These are phyloP conservation scores for Listronotus bonariensis DNA, from an alignment of 1,140 invertebrate species.

Conservation along the genomic window DNA sequence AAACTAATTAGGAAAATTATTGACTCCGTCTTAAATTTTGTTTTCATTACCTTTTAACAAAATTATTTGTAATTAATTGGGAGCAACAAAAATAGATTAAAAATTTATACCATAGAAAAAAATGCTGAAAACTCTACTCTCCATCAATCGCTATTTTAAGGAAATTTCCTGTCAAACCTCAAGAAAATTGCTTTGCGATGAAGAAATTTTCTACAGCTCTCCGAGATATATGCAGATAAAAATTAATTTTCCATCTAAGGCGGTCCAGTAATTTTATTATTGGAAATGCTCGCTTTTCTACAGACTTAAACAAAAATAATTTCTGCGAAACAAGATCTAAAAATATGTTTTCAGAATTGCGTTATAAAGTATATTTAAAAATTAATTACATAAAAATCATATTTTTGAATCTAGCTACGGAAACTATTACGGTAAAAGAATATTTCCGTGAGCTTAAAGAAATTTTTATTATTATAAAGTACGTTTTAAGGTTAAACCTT, in stretches of 20 bases:
- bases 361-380: too few species aligned
- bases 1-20: too few species aligned
- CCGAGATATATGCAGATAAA: slow-evolving; percentile 41
- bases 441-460: too few species aligned
- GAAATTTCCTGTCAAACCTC: slow-evolving; percentile 8
- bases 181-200: not conserved
- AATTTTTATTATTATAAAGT: too few species aligned
- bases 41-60: too few species aligned
- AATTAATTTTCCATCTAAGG: slow-evolving; percentile 44
- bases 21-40: too few species aligned
- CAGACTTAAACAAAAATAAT: not conserved
- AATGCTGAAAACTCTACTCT: not conserved
- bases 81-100: too few species aligned
- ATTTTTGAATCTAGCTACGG: too few species aligned
- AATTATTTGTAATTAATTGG: too few species aligned
- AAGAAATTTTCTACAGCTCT: slow-evolving; percentile 12
- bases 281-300: slow-evolving; percentile 33
- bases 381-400: too few species aligned
- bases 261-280: slow-evolving; percentile 37
- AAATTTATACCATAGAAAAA: not conserved
- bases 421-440: too few species aligned
- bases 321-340: not conserved
- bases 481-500: too few species aligned
- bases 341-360: not conserved
- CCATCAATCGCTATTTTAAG: slow-evolving; percentile 11